Evolutionary conservation across 2,113 vertebrate species (phyloP), one percentile per base, ranked within the genome.

Genomic region (Haplochromis burtoni): DNA sequence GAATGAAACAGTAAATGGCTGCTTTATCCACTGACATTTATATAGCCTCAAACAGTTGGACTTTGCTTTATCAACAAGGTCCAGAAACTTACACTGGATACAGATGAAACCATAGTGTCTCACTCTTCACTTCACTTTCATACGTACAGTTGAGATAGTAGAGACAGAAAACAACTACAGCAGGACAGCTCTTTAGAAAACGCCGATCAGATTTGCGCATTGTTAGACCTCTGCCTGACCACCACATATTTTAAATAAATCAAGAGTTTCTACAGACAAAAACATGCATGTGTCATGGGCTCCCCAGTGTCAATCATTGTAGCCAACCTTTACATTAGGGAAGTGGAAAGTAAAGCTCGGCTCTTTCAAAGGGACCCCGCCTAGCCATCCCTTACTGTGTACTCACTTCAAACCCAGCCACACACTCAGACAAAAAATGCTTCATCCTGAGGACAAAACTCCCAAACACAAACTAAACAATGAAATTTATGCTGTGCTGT

Each of bases 391-490:
- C 61, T 66, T 66, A 66, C 61, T 38, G 10, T 66, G 61, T 38
- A 66, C 61, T n/a, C 10, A 13, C 19, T n/a, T 71, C 21, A 71
- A 38, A 71, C 21, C 38, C 38, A 45, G 38, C 66, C 66, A 73
- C 21, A 45, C 13, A 24, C 66, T 38, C 10, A 66, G 61, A 66
- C 7, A 66, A 66, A 66, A 38, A 38, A 8, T 13, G 19, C 10
- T 66, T 71, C 66, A 71, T 71, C n/a, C 66, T 42, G 12, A 26
- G 38, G 12, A 42, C 66, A 42, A 42, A 71, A 71, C 66, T 71
- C n/a, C 38, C 66, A 42, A 42, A 71, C 38, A 42, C 66, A 0
- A 10, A 16, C 66, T 24, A 42, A 42, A 35, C 8, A 24, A 24
- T 24, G n/a, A 16, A 42, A 8, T 71, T 2, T 71, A 6, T 71